Evolutionary conservation across 2,888 invertebrate species (phyloP).

Genomic region (Drosophila macrospina): DNA sequence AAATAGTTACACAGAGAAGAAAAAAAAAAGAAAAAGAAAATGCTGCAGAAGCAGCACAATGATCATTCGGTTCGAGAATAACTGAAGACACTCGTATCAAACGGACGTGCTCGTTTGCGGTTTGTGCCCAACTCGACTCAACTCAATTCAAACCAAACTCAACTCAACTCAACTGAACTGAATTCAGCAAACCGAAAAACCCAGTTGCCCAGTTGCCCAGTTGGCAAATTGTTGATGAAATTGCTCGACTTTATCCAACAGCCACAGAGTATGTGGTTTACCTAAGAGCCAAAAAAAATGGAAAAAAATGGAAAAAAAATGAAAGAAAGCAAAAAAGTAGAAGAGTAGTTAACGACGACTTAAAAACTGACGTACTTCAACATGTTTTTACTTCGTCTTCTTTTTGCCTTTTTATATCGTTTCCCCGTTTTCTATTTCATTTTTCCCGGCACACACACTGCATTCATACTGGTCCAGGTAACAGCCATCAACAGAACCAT

Average conservation of each 20-base stretch:
- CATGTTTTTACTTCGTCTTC: background rate
- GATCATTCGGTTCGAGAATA: conserved; percentile 9
- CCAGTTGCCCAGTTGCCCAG: too few relatives aligned
- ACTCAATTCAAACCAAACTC: too few relatives aligned
- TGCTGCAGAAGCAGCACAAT: conserved; percentile 6
- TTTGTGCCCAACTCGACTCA: background rate
- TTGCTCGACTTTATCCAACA: conserved; percentile 15
- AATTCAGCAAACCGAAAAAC: conserved; percentile 6
- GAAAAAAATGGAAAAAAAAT: too few relatives aligned
- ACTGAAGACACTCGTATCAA: background rate
- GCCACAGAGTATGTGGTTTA: conserved; percentile 23
- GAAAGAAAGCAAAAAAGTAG: too few relatives aligned
- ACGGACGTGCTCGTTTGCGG: conserved; percentile 4
- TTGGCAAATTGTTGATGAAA: conserved; percentile 28
- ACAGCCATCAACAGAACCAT: conserved; percentile 23
- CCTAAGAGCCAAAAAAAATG: conserved; percentile 6
- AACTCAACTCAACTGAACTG: too few relatives aligned
- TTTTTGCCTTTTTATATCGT: background rate
- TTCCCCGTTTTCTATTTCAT: background rate
- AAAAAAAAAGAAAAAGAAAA: too few relatives aligned
- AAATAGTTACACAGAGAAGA: too few relatives aligned
- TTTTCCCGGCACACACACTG: background rate
- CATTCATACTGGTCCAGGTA: conserved; percentile 17
- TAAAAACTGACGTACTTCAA: conserved; percentile 25
- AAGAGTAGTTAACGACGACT: conserved; percentile 36